These are phyloP conservation scores for Trichonephila clavata DNA, from an alignment of 1,140 invertebrate species.

Conservation along the genomic window DNA sequence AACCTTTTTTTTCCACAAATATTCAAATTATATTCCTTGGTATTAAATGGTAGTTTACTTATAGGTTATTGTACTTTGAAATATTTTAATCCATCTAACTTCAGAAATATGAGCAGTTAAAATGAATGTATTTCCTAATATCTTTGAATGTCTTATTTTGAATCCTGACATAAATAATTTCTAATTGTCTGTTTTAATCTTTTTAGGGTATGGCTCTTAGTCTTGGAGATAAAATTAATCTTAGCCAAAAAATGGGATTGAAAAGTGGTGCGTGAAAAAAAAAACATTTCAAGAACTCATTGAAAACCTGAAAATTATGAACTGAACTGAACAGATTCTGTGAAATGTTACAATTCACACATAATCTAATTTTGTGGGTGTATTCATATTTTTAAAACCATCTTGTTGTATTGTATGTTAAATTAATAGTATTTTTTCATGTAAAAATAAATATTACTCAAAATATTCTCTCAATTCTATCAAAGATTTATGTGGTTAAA, in stretches of 20 bases:
- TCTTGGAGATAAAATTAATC: conserved; percentile 97
- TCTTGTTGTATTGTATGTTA: conserved; percentile 51
- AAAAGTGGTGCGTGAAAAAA: conserved; percentile 62
- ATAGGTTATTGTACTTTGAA: no score
- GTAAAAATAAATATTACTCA: conserved; percentile 44
- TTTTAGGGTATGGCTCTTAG: conserved; percentile 96
- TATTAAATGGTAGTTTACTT: no score
- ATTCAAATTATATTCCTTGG: no score
- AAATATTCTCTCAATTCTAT: background rate
- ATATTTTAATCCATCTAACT: no score
- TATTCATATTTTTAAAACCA: conserved; percentile 40
- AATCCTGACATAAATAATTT: background rate
- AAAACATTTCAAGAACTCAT: background rate
- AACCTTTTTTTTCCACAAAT: no score
- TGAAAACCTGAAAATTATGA: background rate
- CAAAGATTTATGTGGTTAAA: no score
- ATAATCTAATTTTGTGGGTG: conserved; percentile 2
- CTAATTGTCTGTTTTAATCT: conserved; percentile 44
- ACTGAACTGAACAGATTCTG: conserved; percentile 7
- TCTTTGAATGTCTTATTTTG: background rate
- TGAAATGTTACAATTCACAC: background rate
- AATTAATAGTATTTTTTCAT: conserved; percentile 67
- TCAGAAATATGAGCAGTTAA: no score
- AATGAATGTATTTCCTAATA: no score
- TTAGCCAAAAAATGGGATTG: conserved; percentile 88